phyloP scores from a whole-genome alignment of 2,113 vertebrate species.

The Urocolius indicus region DNA sequence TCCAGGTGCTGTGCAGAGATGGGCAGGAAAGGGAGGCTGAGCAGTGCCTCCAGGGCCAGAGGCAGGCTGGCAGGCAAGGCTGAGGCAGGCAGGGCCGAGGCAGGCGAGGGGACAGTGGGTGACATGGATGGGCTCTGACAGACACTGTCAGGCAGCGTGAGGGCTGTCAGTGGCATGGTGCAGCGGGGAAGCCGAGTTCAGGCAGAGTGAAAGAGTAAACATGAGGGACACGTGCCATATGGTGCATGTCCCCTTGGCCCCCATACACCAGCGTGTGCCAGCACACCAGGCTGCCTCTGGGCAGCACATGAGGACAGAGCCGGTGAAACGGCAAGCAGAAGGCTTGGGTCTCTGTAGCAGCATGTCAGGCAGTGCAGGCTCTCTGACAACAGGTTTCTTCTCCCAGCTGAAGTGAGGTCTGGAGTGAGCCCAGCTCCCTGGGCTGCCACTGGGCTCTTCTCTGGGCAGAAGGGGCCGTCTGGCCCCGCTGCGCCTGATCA shows the following conservation, averaged over 20 bases:
- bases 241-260: not conserved
- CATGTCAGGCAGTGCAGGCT: not conserved
- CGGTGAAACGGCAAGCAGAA: not conserved
- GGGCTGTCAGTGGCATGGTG: not conserved
- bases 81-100: not conserved
- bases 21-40: not conserved
- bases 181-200: not conserved
- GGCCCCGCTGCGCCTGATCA: not conserved
- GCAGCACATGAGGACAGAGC: accelerated
- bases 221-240: accelerated
- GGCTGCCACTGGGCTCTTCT: not conserved
- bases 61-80: not conserved
- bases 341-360: not conserved
- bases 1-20: not conserved
- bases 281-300: not conserved
- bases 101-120: not conserved
- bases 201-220: not conserved
- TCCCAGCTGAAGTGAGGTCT: not conserved
- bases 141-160: not conserved
- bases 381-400: not conserved
- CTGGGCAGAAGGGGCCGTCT: not conserved
- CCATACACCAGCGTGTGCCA: not conserved
- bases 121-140: constrained; percentile 35
- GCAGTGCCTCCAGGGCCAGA: not conserved
- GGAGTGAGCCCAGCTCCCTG: not conserved